Evolutionary conservation across 1,140 invertebrate species (phyloP), one percentile per base, ranked within the genome.

Genomic region (Achatina immaculata): DNA sequence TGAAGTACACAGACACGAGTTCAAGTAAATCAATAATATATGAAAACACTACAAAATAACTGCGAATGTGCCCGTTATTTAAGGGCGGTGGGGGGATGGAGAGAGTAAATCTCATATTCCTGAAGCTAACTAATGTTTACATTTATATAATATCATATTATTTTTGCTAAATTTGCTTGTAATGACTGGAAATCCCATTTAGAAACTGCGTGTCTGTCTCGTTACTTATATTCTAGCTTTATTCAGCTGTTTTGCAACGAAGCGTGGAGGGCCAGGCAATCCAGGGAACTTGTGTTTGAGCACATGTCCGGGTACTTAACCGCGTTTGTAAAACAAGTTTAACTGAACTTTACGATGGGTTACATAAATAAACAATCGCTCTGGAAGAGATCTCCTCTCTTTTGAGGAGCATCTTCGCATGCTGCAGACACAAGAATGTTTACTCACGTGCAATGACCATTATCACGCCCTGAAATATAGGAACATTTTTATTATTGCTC

Each of bases 291-390:
- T 4, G 16, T 51, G 24, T 62, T 76, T 76, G 19, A 38, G 62
- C 74, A 76, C 74, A 76, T 76, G 74, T 58, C 34, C 4, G 19
- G 31, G 31, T 45, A 65, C 43, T 76, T 34, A 40, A 48, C 72
- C 28, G 43, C 48, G 45, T 51, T 31, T 19, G 45, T 45, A 58
- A 76, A 76, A 76, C 16, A 31, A 68, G 40, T 45, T 78, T 43
- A 45, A 78, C 40, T 45, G 76, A 78, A 78, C 43, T 68, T 19
- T 69, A 78, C 42, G 38, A 45, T 45, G 65, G 34, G 58, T 48
- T 78, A 66, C 14, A n/a, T 58, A 78, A 78, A 78, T 78, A 78
- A 78, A 68, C 76, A 78, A 68, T 68, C 7, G 76, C 62, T n/a
- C 21, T 68, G 45, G 48, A 74, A 79, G 71, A 24, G 62, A 24